Evolutionary conservation across 1,140 invertebrate genomes (phyloP), one percentile per base, ranked within the genome.

Genomic region (Oedothorax gibbosus): DNA sequence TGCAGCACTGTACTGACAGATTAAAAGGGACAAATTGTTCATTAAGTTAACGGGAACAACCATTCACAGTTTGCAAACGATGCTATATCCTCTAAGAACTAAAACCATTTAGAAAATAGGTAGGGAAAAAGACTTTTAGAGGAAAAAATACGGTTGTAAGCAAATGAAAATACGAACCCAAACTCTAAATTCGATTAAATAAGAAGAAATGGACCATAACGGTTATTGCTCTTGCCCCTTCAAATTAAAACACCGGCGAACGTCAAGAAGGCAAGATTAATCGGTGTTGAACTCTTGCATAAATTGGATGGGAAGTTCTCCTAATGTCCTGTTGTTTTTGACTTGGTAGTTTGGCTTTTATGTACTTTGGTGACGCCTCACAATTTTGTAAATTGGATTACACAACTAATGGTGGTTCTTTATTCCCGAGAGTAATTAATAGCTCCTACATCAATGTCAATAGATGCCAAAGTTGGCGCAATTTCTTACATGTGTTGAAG

Each of bases 331-430:
- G 51, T 53, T 11, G 50, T 53, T 53, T 53, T 8, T 71, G 14
- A 53, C 50, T n/a, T 18, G 50, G 54, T 53, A 18, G 50, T 15
- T 71, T 71, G 50, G 20, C 50, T n/a, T 18, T 54, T 51, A 51
- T 71, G 69, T 18, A 53, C 50, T 54, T 71, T n/a, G 53, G 53
- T 14, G 68, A 71, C 51, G 14, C 6, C 8, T 20, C 69, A 51
- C 54, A 71, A 71, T 71, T 71, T 71, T 53, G 50, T 53, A 71
- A 71, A 71, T 71, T 71, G 54, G 69, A 71, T 71, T 71, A 71
- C 50, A 20, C 50, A 7, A 18, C 49, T 71, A 71, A 71, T 71
- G 69, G 50, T 53, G 51, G 69, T 51, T 15, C 69, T 20, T 3
- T 18, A 51, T 7, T 71, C 69, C 50, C 8, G 10, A 0, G 7